Percentiles rank a stretch among this genome's conserved stretches.
phyloP scores from a whole-genome alignment of 1,140 invertebrate genomes.

The Aphelenchoides fujianensis region DNA sequence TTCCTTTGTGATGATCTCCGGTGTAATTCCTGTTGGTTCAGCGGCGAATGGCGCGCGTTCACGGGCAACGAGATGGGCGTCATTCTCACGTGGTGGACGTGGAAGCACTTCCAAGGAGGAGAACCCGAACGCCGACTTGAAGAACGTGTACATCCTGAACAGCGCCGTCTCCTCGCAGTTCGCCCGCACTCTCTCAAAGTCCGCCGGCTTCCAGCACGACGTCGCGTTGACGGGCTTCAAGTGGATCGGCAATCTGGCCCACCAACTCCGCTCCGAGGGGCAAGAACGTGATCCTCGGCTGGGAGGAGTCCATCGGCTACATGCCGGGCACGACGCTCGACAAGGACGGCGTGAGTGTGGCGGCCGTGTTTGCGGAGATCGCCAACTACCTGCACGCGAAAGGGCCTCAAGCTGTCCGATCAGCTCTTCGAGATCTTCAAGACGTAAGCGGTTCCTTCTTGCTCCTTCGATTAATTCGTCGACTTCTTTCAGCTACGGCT shows the following conservation, averaged over 20 bases:
- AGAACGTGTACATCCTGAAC: constrained; percentile 72
- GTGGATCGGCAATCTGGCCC: constrained; percentile 91
- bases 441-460: constrained; percentile 65
- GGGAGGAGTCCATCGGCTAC: constrained; percentile 78
- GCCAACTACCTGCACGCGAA: constrained; percentile 72
- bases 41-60: constrained; percentile 82
- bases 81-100: constrained; percentile 89
- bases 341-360: constrained; percentile 90
- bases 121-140: constrained; percentile 51
- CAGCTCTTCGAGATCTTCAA: constrained; percentile 78
- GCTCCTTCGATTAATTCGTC: constrained; percentile 17
- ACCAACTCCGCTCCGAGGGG: constrained; percentile 70
- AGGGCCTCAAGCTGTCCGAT: constrained; percentile 70
- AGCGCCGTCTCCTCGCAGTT: constrained; percentile 97
- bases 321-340: constrained; percentile 86
- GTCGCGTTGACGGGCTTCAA: constrained; percentile 99
- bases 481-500: constrained; percentile 51
- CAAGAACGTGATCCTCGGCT: constrained; percentile 83
- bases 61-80: constrained; percentile 92
- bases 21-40: constrained; percentile 62
- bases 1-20: background rate
- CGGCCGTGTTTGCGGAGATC: constrained; percentile 73
- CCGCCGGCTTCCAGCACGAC: constrained; percentile 71
- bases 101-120: constrained; percentile 67
- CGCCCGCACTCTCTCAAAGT: constrained; percentile 75